A percentile compares a stretch with the other conserved stretches of the same genome.
These are phyloP conservation scores for Meghimatium bilineatum DNA, from an alignment of 2,888 invertebrate species.

Conservation along the genomic window DNA sequence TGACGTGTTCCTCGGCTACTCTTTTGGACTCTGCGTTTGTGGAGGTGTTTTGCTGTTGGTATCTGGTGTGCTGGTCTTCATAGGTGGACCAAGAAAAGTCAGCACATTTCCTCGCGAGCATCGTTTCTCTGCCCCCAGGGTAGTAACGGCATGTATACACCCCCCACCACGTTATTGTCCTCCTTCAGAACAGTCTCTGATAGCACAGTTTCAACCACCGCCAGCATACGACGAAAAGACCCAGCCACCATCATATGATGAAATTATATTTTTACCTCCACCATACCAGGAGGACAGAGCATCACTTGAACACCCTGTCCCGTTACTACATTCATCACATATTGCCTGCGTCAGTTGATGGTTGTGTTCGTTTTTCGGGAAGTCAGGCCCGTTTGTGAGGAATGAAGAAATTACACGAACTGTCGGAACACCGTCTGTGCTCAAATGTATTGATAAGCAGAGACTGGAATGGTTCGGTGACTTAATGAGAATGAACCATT, in stretches of 20 bases:
- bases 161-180: constrained; percentile 15
- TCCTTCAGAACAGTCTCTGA: not conserved
- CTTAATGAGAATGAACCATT: too few species aligned
- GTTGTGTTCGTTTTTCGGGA: too few species aligned
- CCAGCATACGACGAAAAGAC: constrained; percentile 12
- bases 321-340: too few species aligned
- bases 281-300: constrained; percentile 15
- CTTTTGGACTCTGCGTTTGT: constrained; percentile 8
- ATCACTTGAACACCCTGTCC: too few species aligned
- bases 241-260: constrained; percentile 18
- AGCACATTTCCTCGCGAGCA: not conserved
- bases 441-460: too few species aligned
- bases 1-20: not conserved
- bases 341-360: too few species aligned
- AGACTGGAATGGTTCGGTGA: too few species aligned
- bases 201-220: constrained; percentile 2
- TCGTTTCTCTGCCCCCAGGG: not conserved
- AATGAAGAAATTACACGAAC: too few species aligned
- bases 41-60: not conserved
- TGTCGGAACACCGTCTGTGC: too few species aligned
- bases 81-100: constrained; percentile 25
- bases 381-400: too few species aligned
- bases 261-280: constrained; percentile 7
- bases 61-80: constrained; percentile 14
- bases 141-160: not conserved